These are phyloP conservation scores for Stenopsyche tienmushanensis DNA, from an alignment of 1,140 invertebrate species.

Conservation along the genomic window DNA sequence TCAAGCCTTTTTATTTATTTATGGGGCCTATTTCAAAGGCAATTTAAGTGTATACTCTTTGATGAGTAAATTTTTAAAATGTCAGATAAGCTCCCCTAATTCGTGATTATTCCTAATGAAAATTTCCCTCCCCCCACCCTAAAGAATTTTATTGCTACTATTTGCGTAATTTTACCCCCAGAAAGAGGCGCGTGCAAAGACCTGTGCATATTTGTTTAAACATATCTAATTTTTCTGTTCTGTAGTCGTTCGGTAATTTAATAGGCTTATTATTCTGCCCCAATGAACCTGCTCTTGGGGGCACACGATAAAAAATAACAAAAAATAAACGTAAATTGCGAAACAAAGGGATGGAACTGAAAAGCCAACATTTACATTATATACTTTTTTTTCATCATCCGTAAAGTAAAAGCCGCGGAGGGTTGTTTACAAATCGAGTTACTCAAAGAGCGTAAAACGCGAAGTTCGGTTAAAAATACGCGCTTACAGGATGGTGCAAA, in stretches of 20 bases:
- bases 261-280: conserved; percentile 1
- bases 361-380: conserved; percentile 14
- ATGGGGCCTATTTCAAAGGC: no score
- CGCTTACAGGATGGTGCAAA: background rate
- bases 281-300: background rate
- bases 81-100: no score
- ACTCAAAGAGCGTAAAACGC: conserved; percentile 11
- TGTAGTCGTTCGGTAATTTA: conserved; percentile 16
- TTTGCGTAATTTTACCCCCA: no score
- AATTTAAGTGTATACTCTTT: no score
- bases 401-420: conserved; percentile 7
- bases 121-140: no score
- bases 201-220: no score
- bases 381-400: conserved; percentile 6
- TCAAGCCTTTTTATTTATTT: no score
- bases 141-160: no score
- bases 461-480: background rate
- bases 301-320: background rate
- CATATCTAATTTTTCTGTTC: no score
- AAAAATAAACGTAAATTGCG: background rate
- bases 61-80: no score
- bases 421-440: conserved; percentile 16
- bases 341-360: conserved; percentile 4
- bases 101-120: no score
- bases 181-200: no score